phyloP scores from a whole-genome alignment of 1,140 invertebrate species.

The Geopemphigus sp. region DNA sequence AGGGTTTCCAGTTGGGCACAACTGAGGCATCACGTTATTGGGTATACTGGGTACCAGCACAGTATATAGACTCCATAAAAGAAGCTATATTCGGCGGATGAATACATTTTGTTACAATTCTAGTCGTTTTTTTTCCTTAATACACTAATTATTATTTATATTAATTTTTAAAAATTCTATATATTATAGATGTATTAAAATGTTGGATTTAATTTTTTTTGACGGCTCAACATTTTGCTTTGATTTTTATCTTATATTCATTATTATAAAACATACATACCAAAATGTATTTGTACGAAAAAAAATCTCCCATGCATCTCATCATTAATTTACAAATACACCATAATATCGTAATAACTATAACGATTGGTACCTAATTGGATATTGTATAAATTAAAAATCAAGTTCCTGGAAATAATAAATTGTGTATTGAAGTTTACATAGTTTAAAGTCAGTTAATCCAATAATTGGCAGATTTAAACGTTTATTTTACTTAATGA shows the following conservation, averaged over 20 bases:
- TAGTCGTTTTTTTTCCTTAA: constrained; percentile 38
- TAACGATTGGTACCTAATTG: background rate
- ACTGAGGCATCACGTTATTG: constrained; percentile 88
- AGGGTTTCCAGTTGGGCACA: constrained; percentile 81
- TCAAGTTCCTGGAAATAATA: constrained; percentile 29
- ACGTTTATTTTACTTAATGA: constrained; percentile 2
- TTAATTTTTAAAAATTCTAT: constrained; percentile 2
- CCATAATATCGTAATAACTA: background rate
- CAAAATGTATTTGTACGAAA: constrained; percentile 19
- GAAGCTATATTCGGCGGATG: constrained; percentile 75
- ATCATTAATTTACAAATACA: constrained; percentile 12
- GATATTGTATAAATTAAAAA: constrained; percentile 31
- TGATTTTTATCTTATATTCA: background rate
- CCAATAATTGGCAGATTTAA: background rate
- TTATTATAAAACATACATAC: constrained; percentile 8
- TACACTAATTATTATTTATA: constrained; percentile 30
- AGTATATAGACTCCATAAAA: constrained; percentile 89
- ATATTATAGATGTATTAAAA: constrained; percentile 10
- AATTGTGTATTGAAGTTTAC: constrained; percentile 17
- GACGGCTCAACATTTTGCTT: constrained; percentile 28
- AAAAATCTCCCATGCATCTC: background rate
- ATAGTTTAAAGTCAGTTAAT: constrained; percentile 15
- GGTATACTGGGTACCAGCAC: constrained; percentile 93
- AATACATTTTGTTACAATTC: constrained; percentile 14
- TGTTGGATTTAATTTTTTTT: constrained; percentile 17